Conservation (phyloP, 2,888 invertebrate species). For the Lithophane semibrunnea region DNA sequence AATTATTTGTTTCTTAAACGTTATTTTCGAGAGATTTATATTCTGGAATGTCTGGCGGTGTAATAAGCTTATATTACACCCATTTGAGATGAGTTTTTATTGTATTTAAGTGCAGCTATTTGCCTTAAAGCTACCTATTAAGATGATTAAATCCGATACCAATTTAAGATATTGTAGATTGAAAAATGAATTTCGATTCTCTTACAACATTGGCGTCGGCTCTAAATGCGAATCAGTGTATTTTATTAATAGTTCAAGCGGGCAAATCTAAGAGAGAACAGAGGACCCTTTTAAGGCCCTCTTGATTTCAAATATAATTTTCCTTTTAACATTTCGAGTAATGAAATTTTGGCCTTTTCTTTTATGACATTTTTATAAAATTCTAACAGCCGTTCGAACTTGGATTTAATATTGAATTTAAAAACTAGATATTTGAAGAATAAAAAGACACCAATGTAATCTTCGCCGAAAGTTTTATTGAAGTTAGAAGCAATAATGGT, state of each 20-base stretch:
- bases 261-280: slow-evolving; percentile 49
- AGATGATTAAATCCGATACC: slow-evolving; percentile 48
- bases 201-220: slow-evolving; percentile 11
- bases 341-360: slow-evolving; percentile 51
- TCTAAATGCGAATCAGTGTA: slow-evolving; percentile 53
- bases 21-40: slow-evolving; percentile 51
- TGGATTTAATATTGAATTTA: slow-evolving; percentile 67
- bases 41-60: slow-evolving; percentile 39
- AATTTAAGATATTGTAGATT: slow-evolving; percentile 37
- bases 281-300: slow-evolving; percentile 50
- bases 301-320: slow-evolving; percentile 62
- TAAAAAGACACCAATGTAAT: slow-evolving; percentile 75
- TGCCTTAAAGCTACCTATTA: slow-evolving; percentile 38
- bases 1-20: slow-evolving; percentile 40
- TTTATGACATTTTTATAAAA: slow-evolving; percentile 48
- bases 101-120: slow-evolving; percentile 53
- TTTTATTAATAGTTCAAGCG: slow-evolving; percentile 61
- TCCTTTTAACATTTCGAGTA: slow-evolving; percentile 54
- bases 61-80: slow-evolving; percentile 39
- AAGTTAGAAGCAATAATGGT: slow-evolving; percentile 76
- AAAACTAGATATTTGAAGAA: slow-evolving; percentile 67
- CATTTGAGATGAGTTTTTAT: slow-evolving; percentile 42
- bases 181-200: slow-evolving; percentile 52
- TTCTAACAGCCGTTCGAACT: slow-evolving; percentile 68
- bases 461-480: slow-evolving; percentile 69